A percentile compares a stretch with the other conserved stretches of the same genome.
Conservation (phyloP, 2,113 vertebrate species). For the Sylvicapra grimmia region DNA sequence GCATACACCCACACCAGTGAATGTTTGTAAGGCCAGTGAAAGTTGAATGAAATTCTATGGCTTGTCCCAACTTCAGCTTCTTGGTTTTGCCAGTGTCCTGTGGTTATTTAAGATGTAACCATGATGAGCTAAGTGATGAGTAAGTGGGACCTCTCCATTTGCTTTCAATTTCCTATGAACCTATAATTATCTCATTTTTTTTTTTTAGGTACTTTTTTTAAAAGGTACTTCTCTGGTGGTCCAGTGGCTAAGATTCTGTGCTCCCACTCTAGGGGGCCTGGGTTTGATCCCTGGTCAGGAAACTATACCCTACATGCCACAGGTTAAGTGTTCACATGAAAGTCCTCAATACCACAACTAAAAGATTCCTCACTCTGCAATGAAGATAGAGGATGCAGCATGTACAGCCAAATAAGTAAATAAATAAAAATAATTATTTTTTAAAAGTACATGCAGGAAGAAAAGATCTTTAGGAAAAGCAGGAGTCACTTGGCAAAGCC, state of each 20-base stretch:
- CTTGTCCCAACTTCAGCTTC: no score
- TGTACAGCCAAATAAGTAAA: neutral
- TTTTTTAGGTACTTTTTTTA: neutral
- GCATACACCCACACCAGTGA: no score
- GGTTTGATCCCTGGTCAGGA: neutral
- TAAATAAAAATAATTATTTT: neutral
- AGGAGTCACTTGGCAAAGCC: neutral
- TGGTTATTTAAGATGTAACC: no score
- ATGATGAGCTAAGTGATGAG: no score
- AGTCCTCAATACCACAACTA: neutral
- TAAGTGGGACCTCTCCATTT: no score
- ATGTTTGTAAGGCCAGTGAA: no score
- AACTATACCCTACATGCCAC: neutral
- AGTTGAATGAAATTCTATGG: no score
- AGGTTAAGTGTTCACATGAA: neutral
- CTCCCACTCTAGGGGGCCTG: neutral
- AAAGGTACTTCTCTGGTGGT: neutral
- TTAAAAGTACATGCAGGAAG: neutral
- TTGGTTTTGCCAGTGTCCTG: no score
- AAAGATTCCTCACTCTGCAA: neutral
- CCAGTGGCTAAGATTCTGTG: neutral
- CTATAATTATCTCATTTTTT: no score
- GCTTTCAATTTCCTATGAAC: no score
- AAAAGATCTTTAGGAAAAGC: neutral
- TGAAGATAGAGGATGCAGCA: neutral